Percentiles rank a stretch among this genome's conserved stretches.
Evolutionary conservation across 2,113 vertebrate genomes (phyloP).

Genomic region (Plotosus lineatus): DNA sequence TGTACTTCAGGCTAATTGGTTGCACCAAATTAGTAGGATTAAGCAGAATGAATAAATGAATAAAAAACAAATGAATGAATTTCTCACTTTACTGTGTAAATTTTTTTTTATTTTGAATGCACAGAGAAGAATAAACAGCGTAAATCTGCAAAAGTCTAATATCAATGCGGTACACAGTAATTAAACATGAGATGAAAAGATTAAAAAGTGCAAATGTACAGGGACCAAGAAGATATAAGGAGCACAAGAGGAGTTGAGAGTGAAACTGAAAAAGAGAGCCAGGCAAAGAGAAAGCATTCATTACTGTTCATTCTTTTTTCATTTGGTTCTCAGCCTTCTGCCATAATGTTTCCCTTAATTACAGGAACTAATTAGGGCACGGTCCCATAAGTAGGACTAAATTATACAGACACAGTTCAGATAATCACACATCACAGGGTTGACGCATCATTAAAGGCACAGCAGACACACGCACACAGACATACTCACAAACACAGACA

Average conservation of each 20-base stretch:
- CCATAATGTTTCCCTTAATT: conserved; percentile 22
- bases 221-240: not conserved
- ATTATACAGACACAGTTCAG: conserved; percentile 30
- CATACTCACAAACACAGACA: not conserved
- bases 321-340: conserved; percentile 30
- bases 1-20: too few species aligned
- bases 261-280: conserved; percentile 1
- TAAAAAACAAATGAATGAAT: too few species aligned
- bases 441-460: not conserved
- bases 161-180: not conserved
- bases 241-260: not conserved
- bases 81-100: not conserved
- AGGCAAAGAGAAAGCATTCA: conserved; percentile 13
- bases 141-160: not conserved
- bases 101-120: not conserved
- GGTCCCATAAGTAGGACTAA: not conserved
- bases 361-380: conserved; percentile 32
- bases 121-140: not conserved
- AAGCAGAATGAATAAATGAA: too few species aligned
- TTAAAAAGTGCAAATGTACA: not conserved
- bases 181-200: not conserved
- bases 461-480: not conserved
- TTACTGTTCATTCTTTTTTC: conserved; percentile 27
- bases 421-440: conserved; percentile 18
- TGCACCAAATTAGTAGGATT: too few species aligned